Evolutionary conservation across 2,888 invertebrate species (phyloP), one percentile per base, ranked within the genome.

Genomic region (Drosophila flavopinicola): DNA sequence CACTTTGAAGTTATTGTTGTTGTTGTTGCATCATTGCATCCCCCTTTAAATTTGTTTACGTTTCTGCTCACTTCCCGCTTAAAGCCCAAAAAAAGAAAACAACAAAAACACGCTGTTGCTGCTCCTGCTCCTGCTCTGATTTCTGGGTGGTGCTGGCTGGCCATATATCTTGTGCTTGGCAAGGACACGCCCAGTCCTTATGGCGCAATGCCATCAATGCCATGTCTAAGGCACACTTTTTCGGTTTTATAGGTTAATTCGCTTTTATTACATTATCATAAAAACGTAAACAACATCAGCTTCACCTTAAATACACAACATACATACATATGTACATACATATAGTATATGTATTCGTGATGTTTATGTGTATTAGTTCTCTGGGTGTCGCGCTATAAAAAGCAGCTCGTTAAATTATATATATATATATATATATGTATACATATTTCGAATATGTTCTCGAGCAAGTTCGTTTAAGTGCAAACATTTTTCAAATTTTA

Each of bases 211-310:
- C 72, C 82, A 60, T 72, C 82, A n/a, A n/a, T n/a, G n/a, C n/a
- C n/a, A 72, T 82, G 82, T 87, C 9, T 44, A 65, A 70, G 86
- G 70, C 77, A 77, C 79, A 83, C 78, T 80, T 86, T 87, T 86
- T 75, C 70, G 64, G 63, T 85, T 88, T 88, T 89, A 89, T 88
- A 87, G 89, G 89, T 88, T 88, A 89, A 88, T 88, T 88, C 80
- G 80, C 82, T 88, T 88, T 88, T 89, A 88, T 89, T 86, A 89
- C 86, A 83, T 77, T 80, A 83, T 85, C 87, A 86, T 89, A 89
- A 89, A 88, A 85, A 85, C n/a, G 82, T 44, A 52, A 64, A 35
- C 57, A 73, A 63, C 64, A 64, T 41, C 41, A 60, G 51, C 51
- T 52, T 51, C 65, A 74, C 68, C 68, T 70, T 32, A 58, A 17